Conservation (phyloP, 2,888 invertebrate species). For the Sinelater perroti region DNA sequence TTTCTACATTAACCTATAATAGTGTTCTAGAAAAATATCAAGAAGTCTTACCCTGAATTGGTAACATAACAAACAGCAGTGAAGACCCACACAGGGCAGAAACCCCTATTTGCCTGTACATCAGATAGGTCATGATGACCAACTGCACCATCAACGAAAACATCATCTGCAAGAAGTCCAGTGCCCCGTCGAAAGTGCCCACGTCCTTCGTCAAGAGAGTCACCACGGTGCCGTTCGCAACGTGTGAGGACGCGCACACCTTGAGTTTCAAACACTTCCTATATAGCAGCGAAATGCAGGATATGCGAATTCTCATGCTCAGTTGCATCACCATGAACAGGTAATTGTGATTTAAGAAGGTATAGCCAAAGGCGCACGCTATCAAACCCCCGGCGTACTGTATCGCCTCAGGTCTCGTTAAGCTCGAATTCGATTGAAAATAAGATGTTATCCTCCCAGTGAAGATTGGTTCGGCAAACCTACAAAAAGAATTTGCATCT, state of each 20-base stretch:
- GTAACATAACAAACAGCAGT: constrained; percentile 57
- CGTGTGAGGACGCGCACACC: constrained; percentile 82
- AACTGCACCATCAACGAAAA: constrained; percentile 81
- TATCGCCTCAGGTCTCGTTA: constrained; percentile 68
- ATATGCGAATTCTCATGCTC: constrained; percentile 75
- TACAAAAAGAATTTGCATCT: constrained; percentile 54
- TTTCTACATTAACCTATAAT: too few species aligned
- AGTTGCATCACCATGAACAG: constrained; percentile 75
- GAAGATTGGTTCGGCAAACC: constrained; percentile 71
- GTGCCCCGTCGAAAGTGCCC: constrained; percentile 81
- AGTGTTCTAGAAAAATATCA: not conserved
- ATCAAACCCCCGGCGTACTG: constrained; percentile 74
- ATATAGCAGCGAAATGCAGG: constrained; percentile 76
- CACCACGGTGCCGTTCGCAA: constrained; percentile 69
- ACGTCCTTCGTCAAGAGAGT: constrained; percentile 81
- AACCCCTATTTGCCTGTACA: constrained; percentile 68
- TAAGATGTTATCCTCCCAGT: constrained; percentile 73
- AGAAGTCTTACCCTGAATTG: constrained; percentile 51
- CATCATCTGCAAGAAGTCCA: constrained; percentile 80
- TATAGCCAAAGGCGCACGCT: constrained; percentile 63
- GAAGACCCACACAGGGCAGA: constrained; percentile 63
- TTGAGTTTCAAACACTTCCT: constrained; percentile 76
- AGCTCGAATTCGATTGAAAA: constrained; percentile 65
- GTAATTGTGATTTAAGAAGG: constrained; percentile 75
- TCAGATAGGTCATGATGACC: constrained; percentile 72